Evolutionary conservation across 2,888 invertebrate species (phyloP), one percentile per base, ranked within the genome.

Genomic region (Parelbella ahira): DNA sequence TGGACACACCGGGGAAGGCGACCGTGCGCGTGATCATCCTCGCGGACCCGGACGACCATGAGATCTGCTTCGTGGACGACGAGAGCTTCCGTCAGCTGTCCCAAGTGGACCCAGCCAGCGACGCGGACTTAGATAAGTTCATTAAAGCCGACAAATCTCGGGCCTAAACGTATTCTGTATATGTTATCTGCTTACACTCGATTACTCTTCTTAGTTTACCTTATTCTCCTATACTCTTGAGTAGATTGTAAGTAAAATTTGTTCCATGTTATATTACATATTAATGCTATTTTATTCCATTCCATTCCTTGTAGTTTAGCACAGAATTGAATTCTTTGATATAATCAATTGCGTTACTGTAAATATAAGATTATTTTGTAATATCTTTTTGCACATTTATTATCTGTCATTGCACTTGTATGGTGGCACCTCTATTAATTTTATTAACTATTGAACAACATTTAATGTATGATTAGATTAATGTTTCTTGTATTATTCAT

Each of bases 61-160:
- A 99, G 89, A 99, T 99, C 51, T 99, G 99, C 80, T 98, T 98
- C 78, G 99, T 99, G 2, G 98, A 98, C 49, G 97, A 98, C 60
- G 97, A 98, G 86, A 97, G 94, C 20, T 99, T 97, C 86, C 84
- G 93, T 3, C 90, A 97, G 60, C 81, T 99, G 21, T 97, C 98
- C 0, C 89, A 93, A 57, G 91, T 95, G 1, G 98, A 99, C 70
- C 92, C 94, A 0, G 90, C 93, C 37, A 95, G 94, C 30, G 94
- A 97, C 53, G 86, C 89, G n/a, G 89, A 93, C 24, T 86, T 99
- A 12, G 90, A 94, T 56, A 91, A 93, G 71, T 94, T 90, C 56
- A 95, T 97, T 49, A 87, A 88, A 48, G 89, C 90, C 7, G 93
- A 93, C 65, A 90, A 90, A 59, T 91, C 91, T 4, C 68, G 87